These are phyloP conservation scores for Aix galericulata DNA, from an alignment of 2,113 vertebrate species.

Conservation along the genomic window DNA sequence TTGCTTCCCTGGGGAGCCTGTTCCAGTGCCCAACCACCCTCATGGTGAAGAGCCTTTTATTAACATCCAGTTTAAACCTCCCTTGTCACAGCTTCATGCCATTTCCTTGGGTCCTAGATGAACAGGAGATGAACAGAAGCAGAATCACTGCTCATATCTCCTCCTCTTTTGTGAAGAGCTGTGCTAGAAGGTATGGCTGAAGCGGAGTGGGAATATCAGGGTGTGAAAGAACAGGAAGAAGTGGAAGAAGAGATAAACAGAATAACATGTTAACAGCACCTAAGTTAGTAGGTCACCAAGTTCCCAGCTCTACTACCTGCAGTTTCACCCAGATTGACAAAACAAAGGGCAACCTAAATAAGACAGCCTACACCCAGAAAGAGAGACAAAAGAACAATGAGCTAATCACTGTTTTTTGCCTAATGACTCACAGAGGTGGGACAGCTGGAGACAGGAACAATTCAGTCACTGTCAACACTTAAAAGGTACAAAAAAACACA, in stretches of 20 bases:
- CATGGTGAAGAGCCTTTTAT: not conserved
- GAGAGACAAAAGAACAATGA: slow-evolving; percentile 1
- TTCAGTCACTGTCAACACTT: not conserved
- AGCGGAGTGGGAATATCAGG: not conserved
- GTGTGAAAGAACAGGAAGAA: not conserved
- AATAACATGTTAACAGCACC: not conserved
- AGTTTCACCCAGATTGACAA: not conserved
- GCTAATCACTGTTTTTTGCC: not conserved
- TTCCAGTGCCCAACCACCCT: not conserved
- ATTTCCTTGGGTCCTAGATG: not conserved
- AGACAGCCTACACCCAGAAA: not conserved
- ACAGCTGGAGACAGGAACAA: not conserved
- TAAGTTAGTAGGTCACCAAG: not conserved
- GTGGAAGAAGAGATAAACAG: not conserved
- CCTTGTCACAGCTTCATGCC: not conserved
- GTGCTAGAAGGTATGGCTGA: not conserved
- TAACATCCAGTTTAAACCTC: not conserved
- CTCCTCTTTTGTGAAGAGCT: not conserved
- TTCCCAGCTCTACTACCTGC: not conserved
- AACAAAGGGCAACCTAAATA: not conserved
- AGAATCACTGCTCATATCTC: not conserved
- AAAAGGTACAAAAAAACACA: not conserved
- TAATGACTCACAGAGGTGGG: not conserved
- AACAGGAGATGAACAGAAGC: not conserved
- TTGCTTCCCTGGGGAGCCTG: not conserved